Base-by-base conservation (phyloP, 2,113 vertebrate species). In the Apodemus speciosus region DNA sequence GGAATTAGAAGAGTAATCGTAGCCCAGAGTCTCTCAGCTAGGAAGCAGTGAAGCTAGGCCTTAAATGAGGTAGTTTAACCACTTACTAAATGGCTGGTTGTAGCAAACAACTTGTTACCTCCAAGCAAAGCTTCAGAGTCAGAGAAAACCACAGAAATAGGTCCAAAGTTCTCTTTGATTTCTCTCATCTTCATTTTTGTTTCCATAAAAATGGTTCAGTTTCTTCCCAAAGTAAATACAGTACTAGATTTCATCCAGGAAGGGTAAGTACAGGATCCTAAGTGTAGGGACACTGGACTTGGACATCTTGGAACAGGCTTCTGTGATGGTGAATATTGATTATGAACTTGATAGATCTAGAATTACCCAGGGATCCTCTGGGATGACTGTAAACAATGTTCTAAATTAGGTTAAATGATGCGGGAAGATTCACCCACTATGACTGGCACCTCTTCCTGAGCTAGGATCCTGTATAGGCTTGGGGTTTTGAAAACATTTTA, bases 141-240 rank as follows among this genome's bases (percentile, higher is more conserved):
- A 93, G 75, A 60, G 15, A 72, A 58, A 43, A 40, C n/a, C 40
- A 85, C 93, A 92, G 32, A 89, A 71, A 92, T 25, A 80, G 20
- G 21, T 66, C 80, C 80, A 88, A 93, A 88, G 49, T 27, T 81
- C 20, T 49, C 60, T 49, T 64, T 5, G 1, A 21, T 49, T 85
- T 43, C 49, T 85, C 27, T 32, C 38, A 60, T 83, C 18, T 64
- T 49, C 9, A 10, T 80, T 80, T 85, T 79, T 73, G 80, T 92
- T 56, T 35, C 1, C 32, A 88, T 88, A 88, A 49, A 92, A 81
- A 43, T 81, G 35, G 1, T 27, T 73, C 9, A 30, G 40, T 88
- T 51, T 84, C 23, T 76, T 14, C 30, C 38, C 9, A 79, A 46
- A 38, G 23, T 80, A 46, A 38, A 20, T 80, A 40, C 40, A 85